phyloP scores from a whole-genome alignment of 2,888 invertebrate genomes.

The Eupeodes latifasciatus region DNA sequence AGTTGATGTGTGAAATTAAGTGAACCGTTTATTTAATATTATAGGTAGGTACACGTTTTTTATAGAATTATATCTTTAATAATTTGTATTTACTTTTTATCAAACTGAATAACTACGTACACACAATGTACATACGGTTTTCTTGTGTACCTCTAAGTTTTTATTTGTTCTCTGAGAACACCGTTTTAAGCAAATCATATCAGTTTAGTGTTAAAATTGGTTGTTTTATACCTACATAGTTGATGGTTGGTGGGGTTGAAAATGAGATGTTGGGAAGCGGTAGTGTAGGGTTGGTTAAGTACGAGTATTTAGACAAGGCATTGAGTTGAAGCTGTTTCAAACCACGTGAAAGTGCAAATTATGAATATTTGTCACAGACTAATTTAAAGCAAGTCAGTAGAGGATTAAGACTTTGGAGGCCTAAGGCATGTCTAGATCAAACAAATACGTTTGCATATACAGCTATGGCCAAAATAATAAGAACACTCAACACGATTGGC shows the following conservation, averaged over 20 bases:
- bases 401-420: not conserved
- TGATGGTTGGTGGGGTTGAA: not conserved
- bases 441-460: no score
- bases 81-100: not conserved
- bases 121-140: no score
- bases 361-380: conserved; percentile 28
- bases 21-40: not conserved
- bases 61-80: not conserved
- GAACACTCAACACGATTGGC: no score
- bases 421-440: no score
- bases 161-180: not conserved
- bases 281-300: not conserved
- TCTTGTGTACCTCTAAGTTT: not conserved
- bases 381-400: not conserved
- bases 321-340: conserved; percentile 35
- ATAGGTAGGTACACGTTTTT: not conserved
- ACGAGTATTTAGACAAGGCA: not conserved
- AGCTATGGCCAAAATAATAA: no score
- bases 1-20: not conserved
- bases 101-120: not conserved
- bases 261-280: not conserved
- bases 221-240: not conserved
- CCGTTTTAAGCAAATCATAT: not conserved
- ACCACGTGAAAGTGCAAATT: conserved; percentile 64
- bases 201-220: conserved; percentile 2